Conservation (phyloP, 2,888 invertebrate species). For the Pseudococcus jackbeardsleyi region DNA sequence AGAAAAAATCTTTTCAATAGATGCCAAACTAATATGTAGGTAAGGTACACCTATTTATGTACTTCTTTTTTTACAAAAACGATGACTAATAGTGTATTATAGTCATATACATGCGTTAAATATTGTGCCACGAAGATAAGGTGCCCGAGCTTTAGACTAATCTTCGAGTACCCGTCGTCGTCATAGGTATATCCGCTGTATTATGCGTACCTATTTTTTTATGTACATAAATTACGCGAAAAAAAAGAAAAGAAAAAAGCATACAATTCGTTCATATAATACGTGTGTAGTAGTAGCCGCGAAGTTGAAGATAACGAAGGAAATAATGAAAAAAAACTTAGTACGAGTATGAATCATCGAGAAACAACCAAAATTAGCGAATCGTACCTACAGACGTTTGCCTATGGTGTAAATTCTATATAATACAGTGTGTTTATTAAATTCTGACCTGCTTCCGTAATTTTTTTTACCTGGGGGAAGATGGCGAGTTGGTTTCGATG, state of each 20-base stretch:
- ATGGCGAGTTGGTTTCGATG: too few species aligned
- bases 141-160: neutral
- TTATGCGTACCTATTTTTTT: neutral
- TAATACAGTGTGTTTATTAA: too few species aligned
- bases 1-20: neutral
- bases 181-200: neutral
- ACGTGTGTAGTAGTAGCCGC: neutral
- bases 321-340: neutral
- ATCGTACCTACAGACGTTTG: neutral
- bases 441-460: too few species aligned
- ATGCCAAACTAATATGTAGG: neutral
- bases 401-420: neutral
- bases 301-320: neutral
- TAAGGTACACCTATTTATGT: neutral
- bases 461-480: too few species aligned
- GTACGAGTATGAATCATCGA: constrained; percentile 10
- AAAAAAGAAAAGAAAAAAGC: neutral
- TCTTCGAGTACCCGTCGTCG: neutral
- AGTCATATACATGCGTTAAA: neutral
- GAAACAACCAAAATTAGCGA: neutral
- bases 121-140: neutral
- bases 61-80: neutral
- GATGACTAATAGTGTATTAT: constrained; percentile 27
- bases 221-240: constrained; percentile 19
- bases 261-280: neutral